Percentiles rank a stretch among this genome's conserved stretches.
Conservation (phyloP, 1,140 invertebrate genomes). For the Lutraria rhynchaena region DNA sequence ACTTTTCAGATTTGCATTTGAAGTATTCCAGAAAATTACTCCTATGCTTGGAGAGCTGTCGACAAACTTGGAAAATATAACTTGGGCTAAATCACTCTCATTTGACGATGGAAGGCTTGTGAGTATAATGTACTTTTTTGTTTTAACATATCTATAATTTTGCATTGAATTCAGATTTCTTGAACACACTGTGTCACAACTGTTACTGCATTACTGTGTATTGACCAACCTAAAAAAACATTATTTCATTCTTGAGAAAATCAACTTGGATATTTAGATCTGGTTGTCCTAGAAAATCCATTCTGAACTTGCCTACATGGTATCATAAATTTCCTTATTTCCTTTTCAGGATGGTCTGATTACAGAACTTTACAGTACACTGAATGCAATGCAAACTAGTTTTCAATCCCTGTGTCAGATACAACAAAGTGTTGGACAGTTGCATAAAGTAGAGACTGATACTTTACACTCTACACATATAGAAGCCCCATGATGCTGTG, state of each 20-base stretch:
- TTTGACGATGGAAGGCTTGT: constrained; percentile 50
- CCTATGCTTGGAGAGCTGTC: constrained; percentile 45
- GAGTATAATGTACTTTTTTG: not conserved
- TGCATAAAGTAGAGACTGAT: constrained; percentile 44
- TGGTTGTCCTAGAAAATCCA: too few relatives aligned
- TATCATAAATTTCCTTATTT: too few relatives aligned
- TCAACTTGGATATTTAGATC: too few relatives aligned
- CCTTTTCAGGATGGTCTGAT: constrained; percentile 47
- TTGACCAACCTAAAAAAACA: too few relatives aligned
- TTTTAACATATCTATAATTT: too few relatives aligned
- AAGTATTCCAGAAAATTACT: constrained; percentile 51
- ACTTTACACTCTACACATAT: constrained; percentile 49
- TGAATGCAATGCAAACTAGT: constrained; percentile 51
- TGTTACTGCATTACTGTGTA: too few relatives aligned
- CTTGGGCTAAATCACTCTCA: constrained; percentile 49
- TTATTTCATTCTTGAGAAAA: too few relatives aligned
- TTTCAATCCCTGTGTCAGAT: constrained; percentile 56
- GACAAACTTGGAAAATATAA: constrained; percentile 51
- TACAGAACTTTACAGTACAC: constrained; percentile 34
- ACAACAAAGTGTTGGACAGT: constrained; percentile 53
- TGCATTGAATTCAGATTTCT: too few relatives aligned
- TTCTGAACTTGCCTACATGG: too few relatives aligned
- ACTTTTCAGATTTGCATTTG: constrained; percentile 51
- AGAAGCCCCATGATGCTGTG: constrained; percentile 18
- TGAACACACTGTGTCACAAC: too few relatives aligned